Conservation (phyloP, 2,797 vertebrate genomes). For the Paramormyrops hopkinsi region DNA sequence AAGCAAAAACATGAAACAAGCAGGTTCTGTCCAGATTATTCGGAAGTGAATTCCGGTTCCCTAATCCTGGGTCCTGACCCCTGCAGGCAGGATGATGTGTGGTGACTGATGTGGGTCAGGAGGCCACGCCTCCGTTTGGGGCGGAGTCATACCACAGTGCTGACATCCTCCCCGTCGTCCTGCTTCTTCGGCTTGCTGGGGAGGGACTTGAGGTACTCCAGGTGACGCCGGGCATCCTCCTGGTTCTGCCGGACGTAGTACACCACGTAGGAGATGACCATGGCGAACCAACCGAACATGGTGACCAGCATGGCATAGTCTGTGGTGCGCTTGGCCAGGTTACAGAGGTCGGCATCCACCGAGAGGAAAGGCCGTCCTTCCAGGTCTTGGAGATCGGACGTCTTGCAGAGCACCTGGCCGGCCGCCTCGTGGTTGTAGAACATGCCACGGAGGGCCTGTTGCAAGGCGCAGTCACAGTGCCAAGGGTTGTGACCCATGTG, state of each 20-base stretch:
- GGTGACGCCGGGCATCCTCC: constrained; percentile 90
- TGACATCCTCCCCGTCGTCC: constrained; percentile 89
- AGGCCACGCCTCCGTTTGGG: not conserved
- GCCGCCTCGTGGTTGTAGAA: constrained; percentile 88
- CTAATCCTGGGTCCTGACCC: not conserved
- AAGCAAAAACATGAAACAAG: not conserved
- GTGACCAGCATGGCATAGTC: constrained; percentile 98
- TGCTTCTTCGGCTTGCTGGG: constrained; percentile 98
- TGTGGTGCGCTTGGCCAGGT: constrained; percentile 91
- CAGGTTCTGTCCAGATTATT: not conserved
- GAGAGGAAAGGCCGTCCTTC: constrained; percentile 85
- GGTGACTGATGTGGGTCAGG: not conserved
- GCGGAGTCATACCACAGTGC: constrained; percentile 84
- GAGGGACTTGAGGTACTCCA: constrained; percentile 98
- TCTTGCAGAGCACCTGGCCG: constrained; percentile 86
- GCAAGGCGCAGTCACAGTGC: constrained; percentile 95
- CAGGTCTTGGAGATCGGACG: constrained; percentile 80
- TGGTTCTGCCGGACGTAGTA: constrained; percentile 98
- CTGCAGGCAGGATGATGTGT: not conserved
- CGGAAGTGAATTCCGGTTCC: not conserved
- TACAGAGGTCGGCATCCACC: constrained; percentile 87
- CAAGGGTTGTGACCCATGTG: constrained; percentile 94
- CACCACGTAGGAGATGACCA: constrained; percentile 98
- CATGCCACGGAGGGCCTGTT: constrained; percentile 92
- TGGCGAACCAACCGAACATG: constrained; percentile 99